Evolutionary conservation across 35 echinoderm and acorn worm species (phyloP).

Genomic region (Ptychodera flava): DNA sequence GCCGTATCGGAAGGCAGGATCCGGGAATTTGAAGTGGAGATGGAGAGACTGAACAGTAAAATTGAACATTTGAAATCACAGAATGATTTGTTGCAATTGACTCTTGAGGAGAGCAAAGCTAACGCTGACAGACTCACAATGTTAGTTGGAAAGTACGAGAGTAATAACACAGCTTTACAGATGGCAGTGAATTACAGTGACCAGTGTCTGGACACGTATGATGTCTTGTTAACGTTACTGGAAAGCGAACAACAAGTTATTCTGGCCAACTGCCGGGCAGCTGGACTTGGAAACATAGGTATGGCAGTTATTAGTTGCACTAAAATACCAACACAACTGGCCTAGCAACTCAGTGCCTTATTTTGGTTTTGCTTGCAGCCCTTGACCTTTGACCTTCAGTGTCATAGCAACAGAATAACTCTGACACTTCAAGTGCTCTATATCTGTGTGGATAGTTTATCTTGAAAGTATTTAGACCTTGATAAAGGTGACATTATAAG

Average conservation of each 20-base stretch:
- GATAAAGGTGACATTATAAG: too few species aligned
- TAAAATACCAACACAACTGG: not conserved
- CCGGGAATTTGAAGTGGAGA: slow-evolving; percentile 86
- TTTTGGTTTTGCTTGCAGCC: not conserved
- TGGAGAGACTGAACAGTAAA: slow-evolving; percentile 94
- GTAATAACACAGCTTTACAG: slow-evolving; percentile 96
- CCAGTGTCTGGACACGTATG: slow-evolving; percentile 71
- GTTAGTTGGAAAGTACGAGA: slow-evolving; percentile 95
- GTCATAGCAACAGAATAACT: not conserved
- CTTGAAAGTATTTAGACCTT: not conserved
- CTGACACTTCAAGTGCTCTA: not conserved
- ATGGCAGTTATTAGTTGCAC: not conserved
- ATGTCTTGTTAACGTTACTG: slow-evolving; percentile 51
- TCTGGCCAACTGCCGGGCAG: slow-evolving; percentile 86
- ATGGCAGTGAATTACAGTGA: slow-evolving; percentile 92
- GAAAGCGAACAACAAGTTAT: slow-evolving; percentile 79
- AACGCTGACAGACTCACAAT: slow-evolving; percentile 84
- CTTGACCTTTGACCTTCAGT: not conserved
- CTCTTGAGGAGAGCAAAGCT: slow-evolving; percentile 95
- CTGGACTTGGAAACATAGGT: slow-evolving; percentile 62
- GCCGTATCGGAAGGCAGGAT: slow-evolving; percentile 81
- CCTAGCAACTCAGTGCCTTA: not conserved
- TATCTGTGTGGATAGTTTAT: not conserved
- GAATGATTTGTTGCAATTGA: slow-evolving; percentile 89
- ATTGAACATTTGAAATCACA: slow-evolving; percentile 90